phyloP scores from a whole-genome alignment of 1,140 invertebrate species.

The Trissolcus basalis region DNA sequence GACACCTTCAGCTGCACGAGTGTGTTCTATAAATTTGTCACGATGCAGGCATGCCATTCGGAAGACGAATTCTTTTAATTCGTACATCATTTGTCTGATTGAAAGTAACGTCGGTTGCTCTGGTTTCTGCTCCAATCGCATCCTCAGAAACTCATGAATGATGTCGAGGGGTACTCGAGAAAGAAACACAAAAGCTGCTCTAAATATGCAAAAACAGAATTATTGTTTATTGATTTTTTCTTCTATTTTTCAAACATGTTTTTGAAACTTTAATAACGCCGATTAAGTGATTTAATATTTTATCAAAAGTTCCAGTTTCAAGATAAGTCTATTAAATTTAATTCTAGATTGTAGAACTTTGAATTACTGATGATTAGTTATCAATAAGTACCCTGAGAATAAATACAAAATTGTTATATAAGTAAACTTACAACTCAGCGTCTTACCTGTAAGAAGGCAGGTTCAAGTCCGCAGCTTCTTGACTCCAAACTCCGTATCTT shows the following conservation, averaged over 20 bases:
- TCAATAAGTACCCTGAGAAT: no score
- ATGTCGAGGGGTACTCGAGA: conserved; percentile 89
- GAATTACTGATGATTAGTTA: no score
- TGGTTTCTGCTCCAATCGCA: conserved; percentile 89
- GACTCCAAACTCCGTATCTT: conserved; percentile 86
- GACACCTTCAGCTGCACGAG: conserved; percentile 79
- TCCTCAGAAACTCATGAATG: conserved; percentile 89
- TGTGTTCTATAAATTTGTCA: conserved; percentile 83
- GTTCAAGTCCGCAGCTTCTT: conserved; percentile 83
- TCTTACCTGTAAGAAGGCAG: conserved; percentile 85
- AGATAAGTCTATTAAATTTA: no score
- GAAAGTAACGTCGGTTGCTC: conserved; percentile 89
- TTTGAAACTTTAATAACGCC: no score
- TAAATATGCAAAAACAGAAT: conserved; percentile 35
- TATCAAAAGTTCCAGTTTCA: no score
- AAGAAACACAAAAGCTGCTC: conserved; percentile 88
- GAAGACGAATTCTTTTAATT: conserved; percentile 87
- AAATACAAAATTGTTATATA: no score
- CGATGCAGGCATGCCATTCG: conserved; percentile 86
- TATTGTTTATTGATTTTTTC: no score
- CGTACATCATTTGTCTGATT: conserved; percentile 90
- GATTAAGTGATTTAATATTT: no score
- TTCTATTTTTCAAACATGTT: no score
- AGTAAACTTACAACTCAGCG: no score
- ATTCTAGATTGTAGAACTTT: no score